Percentiles rank a stretch among this genome's conserved stretches.
These are phyloP conservation scores for Tetramorium simillimum DNA, from an alignment of 1,140 invertebrate species.

Conservation along the genomic window DNA sequence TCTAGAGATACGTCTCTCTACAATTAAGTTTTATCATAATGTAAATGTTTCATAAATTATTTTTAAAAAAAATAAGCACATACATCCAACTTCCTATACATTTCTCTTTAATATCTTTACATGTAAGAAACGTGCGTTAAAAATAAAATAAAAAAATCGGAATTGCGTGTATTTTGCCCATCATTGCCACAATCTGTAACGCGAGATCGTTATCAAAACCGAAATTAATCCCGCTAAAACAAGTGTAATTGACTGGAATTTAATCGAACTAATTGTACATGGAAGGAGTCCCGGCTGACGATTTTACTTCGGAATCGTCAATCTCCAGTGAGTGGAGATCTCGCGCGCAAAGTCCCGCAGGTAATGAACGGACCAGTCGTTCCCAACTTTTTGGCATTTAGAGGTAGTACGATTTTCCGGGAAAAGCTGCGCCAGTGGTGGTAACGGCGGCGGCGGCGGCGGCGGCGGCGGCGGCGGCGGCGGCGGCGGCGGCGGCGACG, in stretches of 20 bases:
- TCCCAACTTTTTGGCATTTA: conserved; percentile 66
- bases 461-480: neutral
- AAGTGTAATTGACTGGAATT: conserved; percentile 22
- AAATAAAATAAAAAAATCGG: neutral
- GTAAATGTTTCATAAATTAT: neutral
- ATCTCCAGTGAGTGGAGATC: neutral
- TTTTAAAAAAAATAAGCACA: neutral
- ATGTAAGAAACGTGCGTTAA: neutral
- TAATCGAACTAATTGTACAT: neutral
- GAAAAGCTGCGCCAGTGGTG: conserved; percentile 3
- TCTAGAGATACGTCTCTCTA: neutral
- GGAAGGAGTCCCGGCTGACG: neutral
- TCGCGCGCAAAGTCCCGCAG: neutral
- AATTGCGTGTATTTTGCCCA: neutral
- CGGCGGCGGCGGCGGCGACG: neutral
- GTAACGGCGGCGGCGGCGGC: neutral
- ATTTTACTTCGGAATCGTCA: neutral
- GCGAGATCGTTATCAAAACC: neutral
- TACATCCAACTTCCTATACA: neutral
- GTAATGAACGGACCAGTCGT: conserved; percentile 43
- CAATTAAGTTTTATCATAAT: neutral
- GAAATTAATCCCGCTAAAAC: neutral
- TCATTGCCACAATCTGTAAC: neutral
- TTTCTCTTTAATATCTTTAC: neutral
- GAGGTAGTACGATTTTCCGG: conserved; percentile 25